These are phyloP conservation scores for Ectropis grisescens DNA, from an alignment of 1,140 invertebrate genomes.

Conservation along the genomic window DNA sequence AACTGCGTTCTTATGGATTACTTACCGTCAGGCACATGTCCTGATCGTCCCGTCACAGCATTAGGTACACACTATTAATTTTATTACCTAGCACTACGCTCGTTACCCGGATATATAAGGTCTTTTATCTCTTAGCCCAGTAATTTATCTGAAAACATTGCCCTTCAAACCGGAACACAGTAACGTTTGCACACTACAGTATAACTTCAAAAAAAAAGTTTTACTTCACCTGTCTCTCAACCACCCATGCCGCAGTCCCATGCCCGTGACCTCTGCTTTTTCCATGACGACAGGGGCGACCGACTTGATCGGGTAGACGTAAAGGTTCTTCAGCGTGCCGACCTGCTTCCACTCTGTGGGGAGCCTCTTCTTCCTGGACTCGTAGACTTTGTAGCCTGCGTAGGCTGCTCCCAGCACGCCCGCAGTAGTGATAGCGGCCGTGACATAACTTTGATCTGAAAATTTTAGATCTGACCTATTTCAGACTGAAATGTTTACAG, in stretches of 20 bases:
- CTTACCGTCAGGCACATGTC: no score
- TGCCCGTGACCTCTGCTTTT: constrained; percentile 56
- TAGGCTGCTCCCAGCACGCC: constrained; percentile 34
- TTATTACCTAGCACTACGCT: no score
- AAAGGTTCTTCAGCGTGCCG: constrained; percentile 66
- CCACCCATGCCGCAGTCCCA: constrained; percentile 69
- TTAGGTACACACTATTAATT: no score
- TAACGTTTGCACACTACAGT: no score
- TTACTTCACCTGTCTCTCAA: constrained; percentile 66
- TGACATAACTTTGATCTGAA: constrained; percentile 20
- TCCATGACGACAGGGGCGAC: constrained; percentile 53
- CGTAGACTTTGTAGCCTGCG: constrained; percentile 28
- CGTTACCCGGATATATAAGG: no score
- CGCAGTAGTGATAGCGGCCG: constrained; percentile 23
- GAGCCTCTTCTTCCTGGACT: constrained; percentile 23
- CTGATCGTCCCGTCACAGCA: no score
- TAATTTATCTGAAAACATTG: no score
- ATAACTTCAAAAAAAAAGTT: no score
- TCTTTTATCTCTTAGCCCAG: no score
- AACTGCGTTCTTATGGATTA: no score
- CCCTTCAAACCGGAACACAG: no score
- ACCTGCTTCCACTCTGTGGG: constrained; percentile 53
- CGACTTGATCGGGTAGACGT: constrained; percentile 71
- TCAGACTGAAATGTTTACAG: no score
- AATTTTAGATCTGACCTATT: constrained; percentile 1